These are phyloP conservation scores for Pseudoatta argentina DNA, from an alignment of 1,140 invertebrate species.

Conservation along the genomic window DNA sequence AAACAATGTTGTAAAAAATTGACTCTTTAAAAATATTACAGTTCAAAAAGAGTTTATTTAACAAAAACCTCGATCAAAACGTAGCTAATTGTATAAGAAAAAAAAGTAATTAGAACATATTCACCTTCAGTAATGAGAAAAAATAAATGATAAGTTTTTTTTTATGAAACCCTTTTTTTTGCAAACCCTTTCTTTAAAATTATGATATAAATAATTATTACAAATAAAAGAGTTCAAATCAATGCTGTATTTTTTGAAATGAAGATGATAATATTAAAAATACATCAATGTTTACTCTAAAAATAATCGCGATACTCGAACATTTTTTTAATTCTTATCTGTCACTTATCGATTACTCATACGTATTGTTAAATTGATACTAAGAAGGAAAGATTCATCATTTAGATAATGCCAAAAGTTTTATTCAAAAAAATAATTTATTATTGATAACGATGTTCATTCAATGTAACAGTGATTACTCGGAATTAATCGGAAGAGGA, in stretches of 20 bases:
- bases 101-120: not conserved
- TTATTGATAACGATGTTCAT: not conserved
- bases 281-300: not conserved
- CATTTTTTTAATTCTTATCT: not conserved
- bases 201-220: not conserved
- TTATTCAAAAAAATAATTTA: not conserved
- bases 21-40: not conserved
- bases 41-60: not conserved
- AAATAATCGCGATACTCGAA: not conserved
- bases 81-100: not conserved
- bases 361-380: constrained; percentile 10
- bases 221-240: not conserved
- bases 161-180: not conserved
- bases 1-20: not conserved
- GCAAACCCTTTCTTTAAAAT: not conserved
- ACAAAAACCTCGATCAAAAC: not conserved
- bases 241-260: not conserved
- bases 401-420: not conserved
- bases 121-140: not conserved
- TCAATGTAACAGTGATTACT: not conserved
- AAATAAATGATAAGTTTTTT: not conserved
- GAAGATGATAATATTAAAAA: not conserved
- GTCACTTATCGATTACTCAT: not conserved
- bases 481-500: not conserved
- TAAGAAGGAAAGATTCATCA: constrained; percentile 1